phyloP scores from a whole-genome alignment of 2,113 vertebrate genomes.

The Glaucidium brasilianum region DNA sequence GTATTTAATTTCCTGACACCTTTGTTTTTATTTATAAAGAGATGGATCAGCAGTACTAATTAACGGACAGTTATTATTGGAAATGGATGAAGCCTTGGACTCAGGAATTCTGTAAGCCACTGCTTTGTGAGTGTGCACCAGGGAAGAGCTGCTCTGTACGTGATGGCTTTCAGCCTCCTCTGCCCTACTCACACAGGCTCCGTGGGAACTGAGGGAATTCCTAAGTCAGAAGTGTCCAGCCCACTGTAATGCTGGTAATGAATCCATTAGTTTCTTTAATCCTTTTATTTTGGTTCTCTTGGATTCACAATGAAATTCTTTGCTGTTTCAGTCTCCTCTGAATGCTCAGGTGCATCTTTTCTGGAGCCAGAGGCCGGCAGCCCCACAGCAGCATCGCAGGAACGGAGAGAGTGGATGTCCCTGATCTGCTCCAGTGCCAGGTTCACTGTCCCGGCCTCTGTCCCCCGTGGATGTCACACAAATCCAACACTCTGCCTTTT shows the following conservation, averaged over 20 bases:
- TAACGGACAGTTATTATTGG: background rate
- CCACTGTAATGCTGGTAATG: background rate
- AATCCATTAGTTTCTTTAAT: background rate
- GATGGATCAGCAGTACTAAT: background rate
- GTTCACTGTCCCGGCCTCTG: background rate
- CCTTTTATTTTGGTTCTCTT: background rate
- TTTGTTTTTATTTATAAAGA: background rate
- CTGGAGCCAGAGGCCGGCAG: background rate
- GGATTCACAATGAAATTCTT: background rate
- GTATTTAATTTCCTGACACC: background rate
- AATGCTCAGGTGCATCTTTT: background rate
- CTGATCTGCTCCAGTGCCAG: background rate
- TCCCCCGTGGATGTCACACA: too few species aligned
- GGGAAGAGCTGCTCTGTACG: background rate
- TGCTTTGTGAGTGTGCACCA: background rate
- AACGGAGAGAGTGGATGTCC: rapidly evolving
- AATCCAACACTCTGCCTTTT: background rate
- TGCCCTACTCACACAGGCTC: background rate
- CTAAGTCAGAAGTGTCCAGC: background rate
- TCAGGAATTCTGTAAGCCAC: background rate
- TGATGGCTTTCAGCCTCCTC: background rate
- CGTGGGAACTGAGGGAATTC: background rate
- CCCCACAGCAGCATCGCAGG: rapidly evolving
- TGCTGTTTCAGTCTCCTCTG: background rate
- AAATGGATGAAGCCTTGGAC: background rate